These are phyloP conservation scores for Apantesis nais DNA, from an alignment of 2,888 invertebrate species.

Conservation along the genomic window DNA sequence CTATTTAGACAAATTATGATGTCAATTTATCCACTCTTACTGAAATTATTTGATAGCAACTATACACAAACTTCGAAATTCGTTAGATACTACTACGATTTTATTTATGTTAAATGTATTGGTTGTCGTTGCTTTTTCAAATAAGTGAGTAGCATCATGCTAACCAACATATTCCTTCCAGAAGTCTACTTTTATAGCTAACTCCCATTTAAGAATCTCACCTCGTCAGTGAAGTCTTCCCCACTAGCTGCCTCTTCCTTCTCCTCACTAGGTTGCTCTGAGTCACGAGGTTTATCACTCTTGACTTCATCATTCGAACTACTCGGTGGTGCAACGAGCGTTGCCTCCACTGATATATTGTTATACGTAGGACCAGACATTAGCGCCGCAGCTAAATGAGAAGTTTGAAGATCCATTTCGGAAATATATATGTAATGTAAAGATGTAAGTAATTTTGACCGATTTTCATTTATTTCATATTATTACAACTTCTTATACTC, in stretches of 20 bases:
- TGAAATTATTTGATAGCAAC: no score
- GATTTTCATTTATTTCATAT: slow-evolving; percentile 3
- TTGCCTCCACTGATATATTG: slow-evolving; percentile 45
- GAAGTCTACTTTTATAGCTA: not conserved
- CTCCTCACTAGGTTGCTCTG: slow-evolving; percentile 69
- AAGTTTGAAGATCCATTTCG: slow-evolving; percentile 79
- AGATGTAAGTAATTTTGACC: not conserved
- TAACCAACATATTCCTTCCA: not conserved
- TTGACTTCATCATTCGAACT: slow-evolving; percentile 58
- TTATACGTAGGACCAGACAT: slow-evolving; percentile 73
- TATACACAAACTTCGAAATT: no score
- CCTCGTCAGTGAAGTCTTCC: slow-evolving; percentile 81
- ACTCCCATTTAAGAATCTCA: slow-evolving; percentile 31
- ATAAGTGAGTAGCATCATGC: not conserved
- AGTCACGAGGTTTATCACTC: slow-evolving; percentile 69
- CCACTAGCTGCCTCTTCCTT: slow-evolving; percentile 79
- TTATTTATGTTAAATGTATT: not conserved
- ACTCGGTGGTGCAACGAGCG: slow-evolving; percentile 35
- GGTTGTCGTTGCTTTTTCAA: not conserved
- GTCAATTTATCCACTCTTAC: no score
- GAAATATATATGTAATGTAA: not conserved
- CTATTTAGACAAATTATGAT: no score
- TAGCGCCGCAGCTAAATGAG: slow-evolving; percentile 80
- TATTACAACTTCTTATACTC: not conserved
- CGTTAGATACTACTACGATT: no score